These are phyloP conservation scores for Gastracanthus pulcherrimus DNA, from an alignment of 2,888 invertebrate genomes.

Conservation along the genomic window DNA sequence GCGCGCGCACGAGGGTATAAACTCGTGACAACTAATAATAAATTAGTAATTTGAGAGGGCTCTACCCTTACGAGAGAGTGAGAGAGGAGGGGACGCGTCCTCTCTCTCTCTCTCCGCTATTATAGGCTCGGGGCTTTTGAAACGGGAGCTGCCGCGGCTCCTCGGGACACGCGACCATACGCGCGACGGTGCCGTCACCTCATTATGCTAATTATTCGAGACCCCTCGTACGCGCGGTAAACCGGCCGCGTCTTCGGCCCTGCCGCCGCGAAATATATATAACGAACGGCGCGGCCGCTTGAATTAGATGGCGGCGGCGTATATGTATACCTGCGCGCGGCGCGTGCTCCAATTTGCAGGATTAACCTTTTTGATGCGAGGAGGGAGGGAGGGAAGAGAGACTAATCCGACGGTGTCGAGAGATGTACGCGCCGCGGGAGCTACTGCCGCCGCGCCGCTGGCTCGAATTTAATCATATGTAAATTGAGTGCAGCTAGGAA, in stretches of 20 bases:
- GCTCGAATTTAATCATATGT: conserved; percentile 46
- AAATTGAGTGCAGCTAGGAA: conserved; percentile 31
- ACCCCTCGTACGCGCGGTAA: conserved; percentile 59
- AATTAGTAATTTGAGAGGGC: conserved; percentile 75
- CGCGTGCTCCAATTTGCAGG: conserved; percentile 19
- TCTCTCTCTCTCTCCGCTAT: conserved; percentile 38
- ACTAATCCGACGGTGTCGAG: conserved; percentile 22
- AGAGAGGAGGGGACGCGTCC: conserved; percentile 67
- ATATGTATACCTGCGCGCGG: background rate
- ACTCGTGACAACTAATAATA: conserved; percentile 73
- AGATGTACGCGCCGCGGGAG: background rate
- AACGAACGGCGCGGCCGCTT: conserved; percentile 16
- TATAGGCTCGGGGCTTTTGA: conserved; percentile 67
- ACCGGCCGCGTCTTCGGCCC: background rate
- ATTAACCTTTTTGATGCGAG: conserved; percentile 32
- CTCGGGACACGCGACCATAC: conserved; percentile 46
- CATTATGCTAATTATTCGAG: conserved; percentile 76
- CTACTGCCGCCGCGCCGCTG: background rate
- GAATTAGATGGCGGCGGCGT: background rate
- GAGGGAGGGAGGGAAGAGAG: background rate
- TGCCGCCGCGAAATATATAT: conserved; percentile 30
- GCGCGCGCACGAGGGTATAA: conserved; percentile 59
- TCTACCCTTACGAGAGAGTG: conserved; percentile 60
- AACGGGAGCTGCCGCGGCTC: conserved; percentile 66
- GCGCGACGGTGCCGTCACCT: conserved; percentile 66